Conservation (phyloP, 2,113 vertebrate genomes). For the Nerophis ophidion region DNA sequence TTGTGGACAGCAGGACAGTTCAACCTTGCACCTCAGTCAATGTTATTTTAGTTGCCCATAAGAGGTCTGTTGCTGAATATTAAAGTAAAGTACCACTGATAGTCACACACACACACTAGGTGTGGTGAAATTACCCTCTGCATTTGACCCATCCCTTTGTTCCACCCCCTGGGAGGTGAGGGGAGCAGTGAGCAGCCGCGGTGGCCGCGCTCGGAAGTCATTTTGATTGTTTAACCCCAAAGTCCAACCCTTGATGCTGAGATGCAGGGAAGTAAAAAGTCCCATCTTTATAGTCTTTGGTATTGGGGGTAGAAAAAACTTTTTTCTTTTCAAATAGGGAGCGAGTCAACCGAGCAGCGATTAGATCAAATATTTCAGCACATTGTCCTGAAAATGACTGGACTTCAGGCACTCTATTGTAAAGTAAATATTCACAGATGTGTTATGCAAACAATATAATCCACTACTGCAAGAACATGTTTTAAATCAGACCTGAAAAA, state of each 20-base stretch:
- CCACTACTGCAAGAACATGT: neutral
- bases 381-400: conserved; percentile 15
- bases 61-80: conserved; percentile 1
- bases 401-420: neutral
- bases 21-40: neutral
- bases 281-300: too few species aligned
- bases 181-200: too few species aligned
- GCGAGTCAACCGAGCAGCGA: conserved; percentile 2
- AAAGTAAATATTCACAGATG: conserved; percentile 11
- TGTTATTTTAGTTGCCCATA: neutral
- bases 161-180: too few species aligned
- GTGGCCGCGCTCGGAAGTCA: too few species aligned
- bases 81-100: too few species aligned
- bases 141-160: too few species aligned
- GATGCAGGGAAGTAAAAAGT: too few species aligned
- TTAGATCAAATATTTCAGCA: conserved; percentile 9
- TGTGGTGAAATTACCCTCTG: too few species aligned
- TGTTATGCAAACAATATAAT: conserved; percentile 9
- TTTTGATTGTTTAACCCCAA: too few species aligned
- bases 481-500: neutral
- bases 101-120: too few species aligned
- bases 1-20: neutral
- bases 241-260: too few species aligned
- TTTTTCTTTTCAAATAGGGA: conserved; percentile 1
- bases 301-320: conserved; percentile 7